phyloP scores from a whole-genome alignment of 2,888 invertebrate genomes.

The Machimus rusticus region DNA sequence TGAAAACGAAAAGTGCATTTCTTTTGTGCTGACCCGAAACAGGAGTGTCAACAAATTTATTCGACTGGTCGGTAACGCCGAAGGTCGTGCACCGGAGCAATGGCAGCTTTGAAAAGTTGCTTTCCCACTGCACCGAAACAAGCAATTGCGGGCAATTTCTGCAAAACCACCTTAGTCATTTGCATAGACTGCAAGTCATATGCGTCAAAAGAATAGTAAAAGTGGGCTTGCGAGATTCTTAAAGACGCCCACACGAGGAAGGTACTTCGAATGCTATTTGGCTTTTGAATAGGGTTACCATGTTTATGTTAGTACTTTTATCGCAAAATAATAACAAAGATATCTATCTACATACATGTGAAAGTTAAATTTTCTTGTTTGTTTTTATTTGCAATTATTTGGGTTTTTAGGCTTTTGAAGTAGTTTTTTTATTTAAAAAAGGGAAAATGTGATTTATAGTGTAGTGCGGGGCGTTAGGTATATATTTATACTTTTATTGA shows the following conservation, averaged over 20 bases:
- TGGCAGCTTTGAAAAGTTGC: neutral
- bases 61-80: neutral
- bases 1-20: neutral
- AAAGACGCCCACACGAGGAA: neutral
- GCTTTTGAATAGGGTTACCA: neutral
- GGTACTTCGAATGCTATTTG: neutral
- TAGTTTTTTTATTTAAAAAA: too few relatives aligned
- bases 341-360: too few relatives aligned
- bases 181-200: neutral
- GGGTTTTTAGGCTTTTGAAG: too few relatives aligned
- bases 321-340: neutral
- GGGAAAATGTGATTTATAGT: too few relatives aligned
- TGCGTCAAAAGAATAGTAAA: neutral
- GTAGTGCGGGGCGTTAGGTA: too few relatives aligned
- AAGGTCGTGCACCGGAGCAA: neutral
- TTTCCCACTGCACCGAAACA: neutral
- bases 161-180: neutral
- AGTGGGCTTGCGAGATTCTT: constrained; percentile 14
- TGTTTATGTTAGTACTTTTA: neutral
- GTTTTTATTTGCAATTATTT: too few relatives aligned
- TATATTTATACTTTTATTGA: too few relatives aligned
- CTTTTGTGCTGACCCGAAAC: neutral
- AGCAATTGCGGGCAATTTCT: neutral
- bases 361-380: too few relatives aligned
- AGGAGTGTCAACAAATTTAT: constrained; percentile 15